Base-by-base conservation (phyloP, 2,888 invertebrate species). In the Cryptus armator region DNA sequence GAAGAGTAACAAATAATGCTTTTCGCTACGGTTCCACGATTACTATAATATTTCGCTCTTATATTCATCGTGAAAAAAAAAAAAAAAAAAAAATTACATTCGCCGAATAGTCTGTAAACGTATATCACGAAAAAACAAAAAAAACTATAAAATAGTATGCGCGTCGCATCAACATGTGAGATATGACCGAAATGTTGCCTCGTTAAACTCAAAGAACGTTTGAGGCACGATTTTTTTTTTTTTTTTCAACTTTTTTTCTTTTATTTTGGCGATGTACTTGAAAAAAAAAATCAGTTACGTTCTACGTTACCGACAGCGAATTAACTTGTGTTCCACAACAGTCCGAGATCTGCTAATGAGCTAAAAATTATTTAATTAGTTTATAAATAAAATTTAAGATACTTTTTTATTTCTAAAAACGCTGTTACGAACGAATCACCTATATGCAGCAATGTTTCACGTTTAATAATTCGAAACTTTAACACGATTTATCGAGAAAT, bases 221-320 rank as follows among this genome's bases (percentile, higher is more conserved):
- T 46, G 10, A 32, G 59, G 43, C 16, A 71, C 51, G 37, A n/a
- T 43, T 66, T 56, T 53, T 44, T 0, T 16, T 32, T 14, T 71
- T 71, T 46, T 29, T 16, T 37, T 9, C 51, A n/a, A 32, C 10
- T 29, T 16, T 37, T 10, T 68, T n/a, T 44, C 4, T 46, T 10
- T 14, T 81, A 10, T 81, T 74, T 77, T 77, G 84, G 62, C 84
- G 19, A 84, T 72, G 84, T 84, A 84, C 84, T 84, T 84, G 51
- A 83, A 68, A 53, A 16, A 51, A 80, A 32, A 43, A 37, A 53
- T 74, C n/a, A 44, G 56, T 12, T 66, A 51, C 37, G 66, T 56
- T 53, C 19, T 59, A 44, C 24, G 43, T 37, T 43, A 56, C 12
- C 10, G 19, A 24, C n/a, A 29, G 56, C 76, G 44, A 37, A 44